Evolutionary conservation across 2,888 invertebrate species (phyloP), one percentile per base, ranked within the genome.

Genomic region (Melinaea menophilus): DNA sequence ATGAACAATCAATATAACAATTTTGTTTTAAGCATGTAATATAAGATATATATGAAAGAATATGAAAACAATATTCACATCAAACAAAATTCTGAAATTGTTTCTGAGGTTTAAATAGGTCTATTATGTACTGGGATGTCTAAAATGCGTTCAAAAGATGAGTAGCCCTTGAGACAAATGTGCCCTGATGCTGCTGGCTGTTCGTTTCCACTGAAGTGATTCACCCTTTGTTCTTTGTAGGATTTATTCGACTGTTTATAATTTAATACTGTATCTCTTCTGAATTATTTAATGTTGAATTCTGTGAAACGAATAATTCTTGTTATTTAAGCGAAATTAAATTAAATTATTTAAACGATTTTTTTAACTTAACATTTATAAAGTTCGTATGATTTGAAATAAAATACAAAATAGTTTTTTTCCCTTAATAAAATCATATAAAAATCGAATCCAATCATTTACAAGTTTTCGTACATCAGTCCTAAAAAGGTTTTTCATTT

Each of bases 151-250:
- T 65, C 47, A 58, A 60, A 64, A 66, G 63, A 63, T 31, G 65
- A 63, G 60, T 65, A 61, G 67, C 67, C 63, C 65, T 65, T 58
- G 58, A 63, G 63, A 56, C 41, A 47, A 54, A 68, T 31, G 51
- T 51, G 56, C 68, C 65, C 62, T 68, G 62, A 65, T 62, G 63
- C 63, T 68, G 67, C 65, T 63, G 63, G 57, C 63, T 68, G 67
- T 67, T 63, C 63, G 58, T 59, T 55, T 59, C 51, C 51, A 5
- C 31, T 47, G 55, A 35, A 63, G 48, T 48, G 48, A 37, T 59
- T 57, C 61, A 47, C 12, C 56, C 55, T 64, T 65, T 59, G 55
- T 63, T 22, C 31, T 31, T 51, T 51, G 51, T 9, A 5, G 51
- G 51, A 51, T 51, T 51, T 51, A 51, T 5, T 51, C 51, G 31